Percentiles rank a stretch among this genome's conserved stretches.
Evolutionary conservation across 1,140 invertebrate species (phyloP).

Genomic region (Archegozetes longisetosus): DNA sequence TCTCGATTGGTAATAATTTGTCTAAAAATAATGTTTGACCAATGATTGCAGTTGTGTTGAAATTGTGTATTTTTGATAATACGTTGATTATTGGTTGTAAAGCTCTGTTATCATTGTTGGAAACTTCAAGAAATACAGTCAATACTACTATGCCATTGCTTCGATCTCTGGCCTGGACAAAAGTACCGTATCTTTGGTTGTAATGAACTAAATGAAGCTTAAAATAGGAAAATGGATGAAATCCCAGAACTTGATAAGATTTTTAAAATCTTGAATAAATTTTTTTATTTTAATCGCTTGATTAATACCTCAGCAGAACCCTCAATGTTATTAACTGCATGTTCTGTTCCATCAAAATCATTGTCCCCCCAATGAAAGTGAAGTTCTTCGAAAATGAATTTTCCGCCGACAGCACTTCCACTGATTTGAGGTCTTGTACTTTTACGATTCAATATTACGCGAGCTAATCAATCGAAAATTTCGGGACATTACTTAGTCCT

Average conservation of each 20-base stretch:
- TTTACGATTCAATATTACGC: neutral
- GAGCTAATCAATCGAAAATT: constrained; percentile 5
- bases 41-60: neutral
- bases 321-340: constrained; percentile 50
- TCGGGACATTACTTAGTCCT: neutral
- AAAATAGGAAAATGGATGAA: constrained; percentile 21
- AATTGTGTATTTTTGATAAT: neutral
- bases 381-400: constrained; percentile 36
- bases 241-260: no score
- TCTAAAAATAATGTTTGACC: neutral
- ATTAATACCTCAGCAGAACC: constrained; percentile 27
- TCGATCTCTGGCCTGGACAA: constrained; percentile 36
- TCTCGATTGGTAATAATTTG: constrained; percentile 34
- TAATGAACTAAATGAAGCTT: constrained; percentile 52
- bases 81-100: neutral
- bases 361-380: constrained; percentile 75
- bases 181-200: constrained; percentile 37
- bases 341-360: constrained; percentile 65
- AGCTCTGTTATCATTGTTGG: neutral
- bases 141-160: constrained; percentile 47
- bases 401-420: neutral
- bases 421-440: neutral
- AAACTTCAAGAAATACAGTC: constrained; percentile 38
- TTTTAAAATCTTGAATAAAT: no score
- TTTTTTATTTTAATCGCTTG: no score